Evolutionary conservation across 2,888 invertebrate genomes (phyloP).

Genomic region (Leptopterna dolabrata): DNA sequence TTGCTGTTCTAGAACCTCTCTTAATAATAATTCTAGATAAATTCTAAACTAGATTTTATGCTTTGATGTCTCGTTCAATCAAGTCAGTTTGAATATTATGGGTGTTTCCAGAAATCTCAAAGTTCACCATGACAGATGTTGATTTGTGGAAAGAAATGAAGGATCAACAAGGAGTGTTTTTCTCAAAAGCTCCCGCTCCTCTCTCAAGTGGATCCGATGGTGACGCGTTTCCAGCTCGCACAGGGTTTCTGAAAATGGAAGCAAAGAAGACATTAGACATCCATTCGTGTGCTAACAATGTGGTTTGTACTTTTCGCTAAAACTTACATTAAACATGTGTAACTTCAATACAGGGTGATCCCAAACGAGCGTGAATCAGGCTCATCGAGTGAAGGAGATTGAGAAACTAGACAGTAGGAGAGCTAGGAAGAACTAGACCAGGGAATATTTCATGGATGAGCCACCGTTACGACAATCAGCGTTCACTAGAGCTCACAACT

Average conservation of each 20-base stretch:
- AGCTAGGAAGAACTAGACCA: too few relatives aligned
- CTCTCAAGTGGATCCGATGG: background rate
- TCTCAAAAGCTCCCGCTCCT: background rate
- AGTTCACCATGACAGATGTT: background rate
- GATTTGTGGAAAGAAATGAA: slow-evolving; percentile 36
- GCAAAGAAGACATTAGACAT: slow-evolving; percentile 7
- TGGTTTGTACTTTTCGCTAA: background rate
- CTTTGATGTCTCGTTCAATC: too few relatives aligned
- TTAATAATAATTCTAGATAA: too few relatives aligned
- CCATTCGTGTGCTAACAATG: background rate
- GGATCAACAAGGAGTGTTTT: slow-evolving; percentile 1
- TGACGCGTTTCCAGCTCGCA: background rate
- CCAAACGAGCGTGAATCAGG: background rate
- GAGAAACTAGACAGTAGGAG: background rate
- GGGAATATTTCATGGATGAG: too few relatives aligned
- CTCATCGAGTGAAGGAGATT: background rate
- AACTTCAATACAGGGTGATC: background rate
- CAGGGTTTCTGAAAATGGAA: slow-evolving; percentile 19
- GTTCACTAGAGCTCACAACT: too few relatives aligned
- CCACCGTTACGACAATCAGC: too few relatives aligned
- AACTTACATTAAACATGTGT: background rate
- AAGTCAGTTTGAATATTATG: too few relatives aligned
- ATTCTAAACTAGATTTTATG: too few relatives aligned
- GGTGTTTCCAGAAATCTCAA: background rate
- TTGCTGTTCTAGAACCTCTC: too few relatives aligned